Conservation (phyloP, 1,140 invertebrate genomes). For the Gyrodactylus salaris region DNA sequence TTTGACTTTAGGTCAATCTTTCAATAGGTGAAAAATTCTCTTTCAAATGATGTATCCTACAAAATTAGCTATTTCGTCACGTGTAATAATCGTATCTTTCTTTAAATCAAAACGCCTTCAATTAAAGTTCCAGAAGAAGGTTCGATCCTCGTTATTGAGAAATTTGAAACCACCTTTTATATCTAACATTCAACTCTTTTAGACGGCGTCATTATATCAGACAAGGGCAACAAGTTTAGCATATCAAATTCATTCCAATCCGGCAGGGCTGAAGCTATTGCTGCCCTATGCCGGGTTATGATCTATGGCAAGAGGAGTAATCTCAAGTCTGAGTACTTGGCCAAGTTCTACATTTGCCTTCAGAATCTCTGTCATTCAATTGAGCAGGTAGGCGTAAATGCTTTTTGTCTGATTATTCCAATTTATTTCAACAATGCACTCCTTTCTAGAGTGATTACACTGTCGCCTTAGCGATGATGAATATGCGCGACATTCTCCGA, state of each 20-base stretch:
- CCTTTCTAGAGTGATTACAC: background rate
- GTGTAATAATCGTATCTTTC: too few relatives aligned
- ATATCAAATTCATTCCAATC: background rate
- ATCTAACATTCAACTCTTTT: too few relatives aligned
- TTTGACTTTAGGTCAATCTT: too few relatives aligned
- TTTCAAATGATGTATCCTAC: too few relatives aligned
- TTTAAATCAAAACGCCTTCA: too few relatives aligned
- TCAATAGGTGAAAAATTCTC: too few relatives aligned
- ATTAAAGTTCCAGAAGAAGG: too few relatives aligned
- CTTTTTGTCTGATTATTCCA: too few relatives aligned
- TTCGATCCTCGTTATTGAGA: too few relatives aligned
- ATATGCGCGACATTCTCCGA: background rate
- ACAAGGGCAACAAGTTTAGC: background rate
- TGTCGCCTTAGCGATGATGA: background rate
- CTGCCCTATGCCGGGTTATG: background rate
- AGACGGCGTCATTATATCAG: background rate
- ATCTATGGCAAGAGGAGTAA: background rate
- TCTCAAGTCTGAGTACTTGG: background rate
- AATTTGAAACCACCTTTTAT: too few relatives aligned
- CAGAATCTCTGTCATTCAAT: background rate
- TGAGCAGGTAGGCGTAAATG: background rate
- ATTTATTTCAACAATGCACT: background rate
- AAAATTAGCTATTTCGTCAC: too few relatives aligned
- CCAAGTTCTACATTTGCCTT: background rate
- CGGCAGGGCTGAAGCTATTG: background rate